phyloP scores from a whole-genome alignment of 2,888 invertebrate genomes.

The Stenichneumon culpator region DNA sequence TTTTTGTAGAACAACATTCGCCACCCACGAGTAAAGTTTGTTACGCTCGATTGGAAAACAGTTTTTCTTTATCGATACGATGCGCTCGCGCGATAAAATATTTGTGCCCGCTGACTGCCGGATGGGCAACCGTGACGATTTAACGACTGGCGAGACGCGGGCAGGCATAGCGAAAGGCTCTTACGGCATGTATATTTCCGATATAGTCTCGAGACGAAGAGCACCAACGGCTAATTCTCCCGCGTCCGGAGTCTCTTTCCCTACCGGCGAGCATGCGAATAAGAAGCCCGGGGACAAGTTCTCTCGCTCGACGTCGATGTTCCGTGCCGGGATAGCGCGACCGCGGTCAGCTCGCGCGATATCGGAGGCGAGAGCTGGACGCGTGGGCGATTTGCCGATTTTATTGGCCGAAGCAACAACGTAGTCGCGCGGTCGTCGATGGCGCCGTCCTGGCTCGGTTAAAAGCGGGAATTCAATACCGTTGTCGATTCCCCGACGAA shows the following conservation, averaged over 20 bases:
- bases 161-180: constrained; percentile 45
- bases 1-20: constrained; percentile 59
- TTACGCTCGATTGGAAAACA: constrained; percentile 60
- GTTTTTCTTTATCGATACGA: constrained; percentile 38
- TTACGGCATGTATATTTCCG: constrained; percentile 53
- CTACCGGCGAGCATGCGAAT: constrained; percentile 25
- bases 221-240: constrained; percentile 55
- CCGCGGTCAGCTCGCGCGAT: constrained; percentile 20
- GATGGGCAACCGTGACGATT: constrained; percentile 62
- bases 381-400: constrained; percentile 65
- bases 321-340: constrained; percentile 54
- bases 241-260: constrained; percentile 22
- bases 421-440: constrained; percentile 46
- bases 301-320: constrained; percentile 55
- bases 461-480: constrained; percentile 65
- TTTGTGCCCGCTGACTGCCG: constrained; percentile 7
- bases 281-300: constrained; percentile 57
- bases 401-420: constrained; percentile 67
- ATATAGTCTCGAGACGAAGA: constrained; percentile 42
- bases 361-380: constrained; percentile 47
- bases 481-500: constrained; percentile 59
- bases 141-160: constrained; percentile 62
- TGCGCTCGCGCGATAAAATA: constrained; percentile 14
- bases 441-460: constrained; percentile 61
- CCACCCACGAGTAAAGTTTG: constrained; percentile 76